A percentile compares a stretch with the other conserved stretches of the same genome.
Evolutionary conservation across 2,113 vertebrate genomes (phyloP).

Genomic region (Phylloscopus trochilus): DNA sequence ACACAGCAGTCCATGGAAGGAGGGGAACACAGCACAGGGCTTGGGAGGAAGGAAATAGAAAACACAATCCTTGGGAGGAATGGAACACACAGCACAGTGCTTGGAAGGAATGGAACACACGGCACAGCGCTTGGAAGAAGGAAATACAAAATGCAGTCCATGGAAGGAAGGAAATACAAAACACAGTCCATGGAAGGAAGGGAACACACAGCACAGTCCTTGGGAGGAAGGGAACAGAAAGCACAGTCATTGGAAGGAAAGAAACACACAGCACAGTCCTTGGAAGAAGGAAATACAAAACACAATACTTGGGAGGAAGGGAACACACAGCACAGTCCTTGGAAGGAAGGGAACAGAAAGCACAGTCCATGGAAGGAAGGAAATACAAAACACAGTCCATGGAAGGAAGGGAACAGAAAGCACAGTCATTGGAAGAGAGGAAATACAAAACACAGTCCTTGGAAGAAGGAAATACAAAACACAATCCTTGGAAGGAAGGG

Average conservation of each 20-base stretch:
- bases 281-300: too few species aligned
- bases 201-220: neutral
- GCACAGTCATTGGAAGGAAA: neutral
- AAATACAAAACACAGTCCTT: too few species aligned
- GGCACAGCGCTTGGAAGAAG: too few species aligned
- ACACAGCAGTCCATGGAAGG: too few species aligned
- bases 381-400: neutral
- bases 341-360: neutral
- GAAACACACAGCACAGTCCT: too few species aligned
- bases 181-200: neutral
- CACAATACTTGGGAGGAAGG: neutral
- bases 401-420: neutral
- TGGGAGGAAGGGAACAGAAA: neutral
- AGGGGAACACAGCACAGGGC: too few species aligned
- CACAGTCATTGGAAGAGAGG: too few species aligned
- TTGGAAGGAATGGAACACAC: too few species aligned
- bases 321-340: too few species aligned
- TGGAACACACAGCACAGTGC: too few species aligned
- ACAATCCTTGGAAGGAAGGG: neutral
- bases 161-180: neutral
- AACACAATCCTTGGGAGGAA: neutral
- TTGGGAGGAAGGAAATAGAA: too few species aligned
- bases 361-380: neutral
- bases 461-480: neutral
- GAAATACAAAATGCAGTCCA: too few species aligned